Percentiles rank a stretch among this genome's conserved stretches.
Conservation (phyloP, 2,797 vertebrate genomes). For the Denticeps clupeoides region DNA sequence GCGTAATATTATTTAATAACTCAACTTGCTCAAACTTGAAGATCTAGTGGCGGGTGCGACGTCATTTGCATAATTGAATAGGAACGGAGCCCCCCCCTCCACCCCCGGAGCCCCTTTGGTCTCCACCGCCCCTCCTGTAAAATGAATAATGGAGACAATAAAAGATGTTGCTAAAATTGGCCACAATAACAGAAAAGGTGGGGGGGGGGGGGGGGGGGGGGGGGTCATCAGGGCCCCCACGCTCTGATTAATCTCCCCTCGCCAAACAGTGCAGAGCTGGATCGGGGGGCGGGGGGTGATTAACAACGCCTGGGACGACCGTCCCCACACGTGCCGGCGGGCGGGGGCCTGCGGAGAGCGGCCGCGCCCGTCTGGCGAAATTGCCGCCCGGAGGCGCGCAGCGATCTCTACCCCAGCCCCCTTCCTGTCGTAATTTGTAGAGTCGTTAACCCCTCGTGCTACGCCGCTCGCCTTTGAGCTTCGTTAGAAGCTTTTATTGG, state of each 20-base stretch:
- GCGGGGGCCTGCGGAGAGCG: constrained; percentile 32
- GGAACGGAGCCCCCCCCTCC: constrained; percentile 11
- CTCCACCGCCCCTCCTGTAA: constrained; percentile 48
- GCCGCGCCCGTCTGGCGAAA: constrained; percentile 34
- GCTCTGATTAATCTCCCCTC: constrained; percentile 98
- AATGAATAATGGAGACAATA: constrained; percentile 99
- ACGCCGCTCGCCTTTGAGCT: constrained; percentile 28
- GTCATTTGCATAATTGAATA: constrained; percentile 98
- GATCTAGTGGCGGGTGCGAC: constrained; percentile 92
- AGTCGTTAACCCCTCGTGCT: constrained; percentile 42
- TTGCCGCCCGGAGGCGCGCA: constrained; percentile 38
- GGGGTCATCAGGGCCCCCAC: constrained; percentile 92
- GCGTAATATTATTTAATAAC: constrained; percentile 98
- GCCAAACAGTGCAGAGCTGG: constrained; percentile 84
- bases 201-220: too few species aligned
- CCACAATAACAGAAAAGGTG: constrained; percentile 99
- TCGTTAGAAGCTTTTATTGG: constrained; percentile 30
- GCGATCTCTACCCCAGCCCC: constrained; percentile 9
- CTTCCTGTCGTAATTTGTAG: constrained; percentile 29
- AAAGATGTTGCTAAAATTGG: constrained; percentile 99
- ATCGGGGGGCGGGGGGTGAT: constrained; percentile 63
- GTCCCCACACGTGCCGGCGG: constrained; percentile 56
- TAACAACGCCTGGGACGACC: constrained; percentile 73
- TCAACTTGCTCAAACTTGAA: constrained; percentile 95
- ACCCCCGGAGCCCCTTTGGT: constrained; percentile 10